Conservation (phyloP, 2,797 vertebrate species). For the Fratercula arctica region DNA sequence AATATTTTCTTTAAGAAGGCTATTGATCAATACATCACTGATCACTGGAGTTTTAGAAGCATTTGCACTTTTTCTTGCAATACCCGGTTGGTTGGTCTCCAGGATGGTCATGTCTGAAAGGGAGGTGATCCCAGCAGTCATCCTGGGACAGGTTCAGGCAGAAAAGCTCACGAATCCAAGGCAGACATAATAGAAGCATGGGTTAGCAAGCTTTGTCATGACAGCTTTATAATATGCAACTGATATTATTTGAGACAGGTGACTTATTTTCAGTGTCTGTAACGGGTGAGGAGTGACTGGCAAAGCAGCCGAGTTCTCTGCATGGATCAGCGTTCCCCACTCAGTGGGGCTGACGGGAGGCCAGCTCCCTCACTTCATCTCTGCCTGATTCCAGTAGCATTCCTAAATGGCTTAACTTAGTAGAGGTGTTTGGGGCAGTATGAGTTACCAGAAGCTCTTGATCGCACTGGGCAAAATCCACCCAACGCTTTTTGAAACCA, state of each 20-base stretch:
- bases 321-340: not conserved
- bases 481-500: fast-evolving
- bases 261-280: not conserved
- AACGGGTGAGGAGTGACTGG: not conserved
- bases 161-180: not conserved
- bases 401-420: not conserved
- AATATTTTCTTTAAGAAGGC: not conserved
- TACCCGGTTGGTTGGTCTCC: not conserved
- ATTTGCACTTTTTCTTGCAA: not conserved
- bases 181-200: not conserved
- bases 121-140: not conserved
- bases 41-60: not conserved
- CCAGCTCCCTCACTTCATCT: not conserved
- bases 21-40: not conserved
- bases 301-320: not conserved
- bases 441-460: not conserved
- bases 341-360: not conserved
- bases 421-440: not conserved
- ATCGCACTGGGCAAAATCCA: not conserved
- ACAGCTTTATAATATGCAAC: not conserved
- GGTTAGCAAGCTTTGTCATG: not conserved
- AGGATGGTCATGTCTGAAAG: not conserved
- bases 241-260: not conserved
- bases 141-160: not conserved
- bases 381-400: not conserved